Evolutionary conservation across 2,888 invertebrate species (phyloP).

Genomic region (Leucoma salicis): DNA sequence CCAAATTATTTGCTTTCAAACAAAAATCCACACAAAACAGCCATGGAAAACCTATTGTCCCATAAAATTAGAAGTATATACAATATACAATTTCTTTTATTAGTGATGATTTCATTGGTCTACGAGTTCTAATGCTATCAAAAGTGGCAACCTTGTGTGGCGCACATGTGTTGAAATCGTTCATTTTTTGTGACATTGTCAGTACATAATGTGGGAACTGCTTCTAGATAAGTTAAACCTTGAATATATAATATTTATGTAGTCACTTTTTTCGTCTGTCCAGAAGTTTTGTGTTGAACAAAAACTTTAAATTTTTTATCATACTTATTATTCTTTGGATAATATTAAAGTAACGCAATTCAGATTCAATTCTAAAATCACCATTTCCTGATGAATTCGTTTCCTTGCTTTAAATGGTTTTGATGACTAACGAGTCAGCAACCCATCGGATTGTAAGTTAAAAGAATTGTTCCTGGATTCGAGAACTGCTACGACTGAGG

Average conservation of each 20-base stretch:
- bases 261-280: not conserved
- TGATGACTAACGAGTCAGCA: not conserved
- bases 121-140: slow-evolving; percentile 21
- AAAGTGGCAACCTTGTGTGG: slow-evolving; percentile 62
- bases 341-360: not conserved
- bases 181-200: slow-evolving; percentile 66
- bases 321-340: not conserved
- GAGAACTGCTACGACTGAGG: no score
- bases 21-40: no score
- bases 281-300: not conserved
- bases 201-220: slow-evolving; percentile 70
- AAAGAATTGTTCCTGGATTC: no score
- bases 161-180: slow-evolving; percentile 74
- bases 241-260: slow-evolving; percentile 4
- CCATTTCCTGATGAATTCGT: not conserved
- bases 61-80: slow-evolving; percentile 16
- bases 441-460: not conserved
- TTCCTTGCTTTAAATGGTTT: not conserved
- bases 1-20: no score
- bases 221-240: slow-evolving; percentile 23
- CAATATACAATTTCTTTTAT: slow-evolving; percentile 26
- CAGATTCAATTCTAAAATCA: not conserved
- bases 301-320: not conserved
- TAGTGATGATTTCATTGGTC: slow-evolving; percentile 37
- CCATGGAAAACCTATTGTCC: no score